Base-by-base conservation (phyloP, 35 echinoderm and acorn worm species). In the Acanthaster planci region DNA sequence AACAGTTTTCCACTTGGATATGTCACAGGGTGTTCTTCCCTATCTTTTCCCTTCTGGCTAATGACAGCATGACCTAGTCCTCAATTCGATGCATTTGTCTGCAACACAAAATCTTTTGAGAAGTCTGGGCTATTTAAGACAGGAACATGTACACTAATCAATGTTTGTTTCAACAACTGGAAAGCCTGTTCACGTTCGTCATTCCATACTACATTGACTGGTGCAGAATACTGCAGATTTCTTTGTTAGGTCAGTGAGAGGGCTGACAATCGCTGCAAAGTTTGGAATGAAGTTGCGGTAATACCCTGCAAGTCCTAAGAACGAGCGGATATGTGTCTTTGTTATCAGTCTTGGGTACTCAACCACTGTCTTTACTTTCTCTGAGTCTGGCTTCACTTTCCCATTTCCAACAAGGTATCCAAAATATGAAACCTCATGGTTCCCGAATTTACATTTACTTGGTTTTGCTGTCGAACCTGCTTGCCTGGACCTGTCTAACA, bases 341-440 rank as follows among this genome's bases (percentile, higher is more conserved):
- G 83, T 92, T 52, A 80, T 8, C 17, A 84, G 90, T 22, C 37
- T 84, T 5, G 60, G 78, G 23, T 87, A 21, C 54, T 83, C 5
- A 8, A 92, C 60, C 32, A n/a, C n/a, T n/a, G 78, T 64, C 39
- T 84, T 51, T 31, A 87, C 50, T 17, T 87, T 77, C 12, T 76
- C 18, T 47, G 52, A 55, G 19, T 36, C 78, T 0, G 78, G 81
- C 16, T 40, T 60, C 5, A 90, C 17, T 40, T 79, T 7, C 52
- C 90, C 84, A 54, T 64, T 83, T 16, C 84, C 79, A 27, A 92
- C 52, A 30, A 77, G 26, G 51, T 92, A 85, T 1, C 90, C 90
- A 56, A 83, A 22, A 67, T 87, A 87, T 83, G 82, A 58, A n/a
- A 92, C 23, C 82, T 87, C 55, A 17, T 51, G 21, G 52, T 79